These are phyloP conservation scores for Capitulum mitella DNA, from an alignment of 2,888 invertebrate species.

Conservation along the genomic window DNA sequence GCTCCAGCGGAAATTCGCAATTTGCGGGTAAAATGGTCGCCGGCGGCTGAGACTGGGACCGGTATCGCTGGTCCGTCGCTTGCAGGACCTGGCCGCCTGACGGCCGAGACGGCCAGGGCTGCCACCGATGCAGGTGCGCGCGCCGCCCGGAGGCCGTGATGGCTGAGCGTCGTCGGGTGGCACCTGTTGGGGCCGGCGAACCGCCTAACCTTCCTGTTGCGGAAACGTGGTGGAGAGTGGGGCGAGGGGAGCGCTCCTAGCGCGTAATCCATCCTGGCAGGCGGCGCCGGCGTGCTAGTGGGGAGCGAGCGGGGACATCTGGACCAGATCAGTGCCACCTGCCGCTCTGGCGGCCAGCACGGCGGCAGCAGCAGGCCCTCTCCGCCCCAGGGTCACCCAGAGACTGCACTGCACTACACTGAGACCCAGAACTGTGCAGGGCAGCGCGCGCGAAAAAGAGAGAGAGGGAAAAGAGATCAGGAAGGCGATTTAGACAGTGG, in stretches of 20 bases:
- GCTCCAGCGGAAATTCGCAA: conserved; percentile 3
- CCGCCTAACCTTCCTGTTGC: no score
- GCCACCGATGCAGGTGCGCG: background rate
- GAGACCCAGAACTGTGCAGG: no score
- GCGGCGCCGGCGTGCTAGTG: background rate
- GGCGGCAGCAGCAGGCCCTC: background rate
- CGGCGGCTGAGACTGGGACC: background rate
- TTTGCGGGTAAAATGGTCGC: conserved; percentile 5
- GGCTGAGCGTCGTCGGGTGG: background rate
- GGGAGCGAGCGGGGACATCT: background rate
- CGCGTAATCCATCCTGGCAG: no score
- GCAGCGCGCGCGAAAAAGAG: no score
- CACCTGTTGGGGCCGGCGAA: background rate
- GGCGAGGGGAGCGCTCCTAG: no score
- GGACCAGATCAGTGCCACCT: background rate
- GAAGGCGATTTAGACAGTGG: no score
- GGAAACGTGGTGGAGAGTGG: no score
- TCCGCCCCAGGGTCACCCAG: background rate
- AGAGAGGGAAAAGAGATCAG: no score
- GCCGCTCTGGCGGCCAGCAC: background rate
- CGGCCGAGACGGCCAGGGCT: no score
- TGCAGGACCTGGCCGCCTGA: no score
- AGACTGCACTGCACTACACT: no score
- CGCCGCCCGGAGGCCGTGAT: background rate
- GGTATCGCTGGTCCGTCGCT: background rate